Evolutionary conservation across 2,888 invertebrate species (phyloP).

Genomic region (Dione juno): DNA sequence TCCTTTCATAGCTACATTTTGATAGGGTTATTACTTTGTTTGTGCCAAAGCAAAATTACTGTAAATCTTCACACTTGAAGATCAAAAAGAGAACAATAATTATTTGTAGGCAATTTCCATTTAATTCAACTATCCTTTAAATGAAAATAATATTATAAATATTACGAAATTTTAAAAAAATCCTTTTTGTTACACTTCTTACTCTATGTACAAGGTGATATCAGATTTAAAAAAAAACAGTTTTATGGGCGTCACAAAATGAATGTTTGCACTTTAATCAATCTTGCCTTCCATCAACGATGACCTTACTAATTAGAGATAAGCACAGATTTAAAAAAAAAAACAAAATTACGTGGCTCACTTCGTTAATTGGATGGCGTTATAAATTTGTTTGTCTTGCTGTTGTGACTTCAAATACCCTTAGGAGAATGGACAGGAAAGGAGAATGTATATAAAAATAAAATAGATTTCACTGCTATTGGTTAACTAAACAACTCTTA

Average conservation of each 20-base stretch:
- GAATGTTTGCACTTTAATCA: conserved; percentile 24
- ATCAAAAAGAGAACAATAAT: no score
- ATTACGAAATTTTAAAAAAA: background rate
- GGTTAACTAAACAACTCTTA: no score
- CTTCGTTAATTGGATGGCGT: background rate
- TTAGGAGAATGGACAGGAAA: no score
- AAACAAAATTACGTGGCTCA: background rate
- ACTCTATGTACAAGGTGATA: background rate
- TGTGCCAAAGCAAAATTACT: no score
- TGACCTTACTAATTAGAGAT: conserved; percentile 17
- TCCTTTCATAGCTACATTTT: background rate
- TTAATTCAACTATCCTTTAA: no score
- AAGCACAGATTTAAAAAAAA: conserved; percentile 4
- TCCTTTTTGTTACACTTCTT: background rate
- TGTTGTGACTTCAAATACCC: no score
- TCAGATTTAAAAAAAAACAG: background rate
- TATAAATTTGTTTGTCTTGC: no score
- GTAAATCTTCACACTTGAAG: no score
- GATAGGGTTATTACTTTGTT: background rate
- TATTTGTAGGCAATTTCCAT: no score
- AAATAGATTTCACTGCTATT: no score
- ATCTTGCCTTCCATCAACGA: conserved; percentile 14
- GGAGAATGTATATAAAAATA: no score
- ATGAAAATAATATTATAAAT: background rate
- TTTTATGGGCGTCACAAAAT: conserved; percentile 13